These are phyloP conservation scores for Brachionus plicatilis DNA, from an alignment of 1,140 invertebrate species.

Conservation along the genomic window DNA sequence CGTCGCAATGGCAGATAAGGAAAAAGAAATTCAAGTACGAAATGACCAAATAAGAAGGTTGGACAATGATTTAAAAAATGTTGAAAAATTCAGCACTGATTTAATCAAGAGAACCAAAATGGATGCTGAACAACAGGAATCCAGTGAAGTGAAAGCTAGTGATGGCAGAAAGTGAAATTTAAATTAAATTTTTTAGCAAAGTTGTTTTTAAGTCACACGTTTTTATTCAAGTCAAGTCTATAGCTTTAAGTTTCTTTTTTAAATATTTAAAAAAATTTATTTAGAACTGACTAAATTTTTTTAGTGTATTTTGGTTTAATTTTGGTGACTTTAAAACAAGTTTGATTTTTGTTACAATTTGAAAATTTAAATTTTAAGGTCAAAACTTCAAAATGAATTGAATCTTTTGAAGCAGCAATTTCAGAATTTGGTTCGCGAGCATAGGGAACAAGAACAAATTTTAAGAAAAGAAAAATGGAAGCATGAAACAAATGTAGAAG, in stretches of 20 bases:
- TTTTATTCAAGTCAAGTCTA: too few species aligned
- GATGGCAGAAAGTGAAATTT: slow-evolving; percentile 9
- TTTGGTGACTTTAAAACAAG: too few species aligned
- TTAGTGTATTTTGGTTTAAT: too few species aligned
- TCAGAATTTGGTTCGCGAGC: neutral
- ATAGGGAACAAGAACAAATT: slow-evolving; percentile 5
- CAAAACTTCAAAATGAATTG: slow-evolving; percentile 19
- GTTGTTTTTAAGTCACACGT: too few species aligned
- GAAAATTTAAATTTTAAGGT: neutral
- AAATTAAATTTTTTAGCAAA: too few species aligned
- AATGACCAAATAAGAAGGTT: slow-evolving; percentile 36
- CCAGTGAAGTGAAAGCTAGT: slow-evolving; percentile 21
- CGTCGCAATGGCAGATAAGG: neutral
- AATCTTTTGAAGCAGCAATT: neutral
- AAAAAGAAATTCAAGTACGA: slow-evolving; percentile 36
- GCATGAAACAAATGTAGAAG: slow-evolving; percentile 25
- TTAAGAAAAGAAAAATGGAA: slow-evolving; percentile 40
- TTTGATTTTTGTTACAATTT: too few species aligned
- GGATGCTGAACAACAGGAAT: slow-evolving; percentile 38
- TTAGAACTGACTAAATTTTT: too few species aligned
- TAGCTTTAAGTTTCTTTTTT: too few species aligned
- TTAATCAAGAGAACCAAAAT: slow-evolving; percentile 33
- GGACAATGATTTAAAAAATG: slow-evolving; percentile 31
- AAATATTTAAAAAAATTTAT: too few species aligned
- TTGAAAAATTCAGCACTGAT: slow-evolving; percentile 32